Conservation (phyloP, 2,797 vertebrate genomes). For the Coccyzus lansbergi region DNA sequence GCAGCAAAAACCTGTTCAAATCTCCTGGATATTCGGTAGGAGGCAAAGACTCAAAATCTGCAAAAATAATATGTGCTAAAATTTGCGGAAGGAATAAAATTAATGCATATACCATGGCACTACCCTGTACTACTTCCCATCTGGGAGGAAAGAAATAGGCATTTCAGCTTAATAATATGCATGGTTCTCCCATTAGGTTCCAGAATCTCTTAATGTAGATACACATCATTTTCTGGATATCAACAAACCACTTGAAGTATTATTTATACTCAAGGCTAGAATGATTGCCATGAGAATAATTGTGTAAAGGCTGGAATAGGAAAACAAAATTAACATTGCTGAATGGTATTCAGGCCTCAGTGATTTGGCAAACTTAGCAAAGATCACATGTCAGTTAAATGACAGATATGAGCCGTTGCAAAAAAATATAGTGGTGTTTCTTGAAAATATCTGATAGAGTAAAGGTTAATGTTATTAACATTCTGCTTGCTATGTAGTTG, state of each 20-base stretch:
- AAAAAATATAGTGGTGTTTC: slow-evolving; percentile 61
- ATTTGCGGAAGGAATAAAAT: slow-evolving; percentile 60
- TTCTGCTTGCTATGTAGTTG: slow-evolving; percentile 58
- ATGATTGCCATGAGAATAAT: slow-evolving; percentile 68
- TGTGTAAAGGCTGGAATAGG: slow-evolving; percentile 59
- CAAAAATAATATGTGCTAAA: slow-evolving; percentile 55
- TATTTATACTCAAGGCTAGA: slow-evolving; percentile 68
- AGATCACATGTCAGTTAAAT: slow-evolving; percentile 69
- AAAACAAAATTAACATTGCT: slow-evolving; percentile 71
- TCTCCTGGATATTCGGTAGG: slow-evolving; percentile 33
- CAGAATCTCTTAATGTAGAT: slow-evolving; percentile 59
- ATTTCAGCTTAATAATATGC: slow-evolving; percentile 63
- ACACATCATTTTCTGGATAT: slow-evolving; percentile 56
- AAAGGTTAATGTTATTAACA: slow-evolving; percentile 68
- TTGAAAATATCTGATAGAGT: slow-evolving; percentile 65
- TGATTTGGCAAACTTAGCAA: slow-evolving; percentile 69
- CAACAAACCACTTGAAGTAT: slow-evolving; percentile 62
- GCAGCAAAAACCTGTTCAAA: slow-evolving; percentile 21
- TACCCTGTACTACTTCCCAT: slow-evolving; percentile 48
- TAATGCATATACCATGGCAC: slow-evolving; percentile 50
- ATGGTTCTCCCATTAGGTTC: slow-evolving; percentile 57
- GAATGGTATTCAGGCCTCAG: slow-evolving; percentile 71
- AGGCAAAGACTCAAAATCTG: slow-evolving; percentile 47
- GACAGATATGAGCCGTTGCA: slow-evolving; percentile 47
- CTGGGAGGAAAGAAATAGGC: slow-evolving; percentile 59